Percentiles rank a stretch among this genome's conserved stretches.
Conservation (phyloP, 2,888 invertebrate genomes). For the Eupithecia subumbrata region DNA sequence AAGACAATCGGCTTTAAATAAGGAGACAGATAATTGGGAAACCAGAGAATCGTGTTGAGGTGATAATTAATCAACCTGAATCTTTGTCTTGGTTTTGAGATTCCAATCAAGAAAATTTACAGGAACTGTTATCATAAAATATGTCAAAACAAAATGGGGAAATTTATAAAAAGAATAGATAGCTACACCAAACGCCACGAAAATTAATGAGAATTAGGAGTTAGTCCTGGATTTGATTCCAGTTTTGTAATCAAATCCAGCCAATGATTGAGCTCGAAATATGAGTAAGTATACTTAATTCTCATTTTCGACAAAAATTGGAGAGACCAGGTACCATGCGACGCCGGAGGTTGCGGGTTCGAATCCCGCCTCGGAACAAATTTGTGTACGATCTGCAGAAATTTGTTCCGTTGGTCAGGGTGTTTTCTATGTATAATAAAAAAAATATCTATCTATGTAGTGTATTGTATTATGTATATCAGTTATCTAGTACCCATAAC, state of each 20-base stretch:
- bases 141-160: background rate
- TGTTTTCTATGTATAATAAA: too few species aligned
- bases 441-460: too few species aligned
- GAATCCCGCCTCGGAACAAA: too few species aligned
- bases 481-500: too few species aligned
- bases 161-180: background rate
- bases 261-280: background rate
- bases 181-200: background rate
- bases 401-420: too few species aligned
- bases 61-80: slow-evolving; percentile 1
- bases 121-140: background rate
- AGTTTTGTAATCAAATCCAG: background rate
- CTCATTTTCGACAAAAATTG: too few species aligned
- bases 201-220: background rate
- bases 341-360: too few species aligned
- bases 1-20: background rate
- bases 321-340: too few species aligned
- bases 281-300: too few species aligned
- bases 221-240: background rate
- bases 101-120: background rate
- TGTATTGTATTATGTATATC: too few species aligned
- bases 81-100: background rate
- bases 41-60: background rate
- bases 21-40: slow-evolving; percentile 4
- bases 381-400: too few species aligned